Conservation (phyloP, 2,888 invertebrate genomes). For the Pyrochroa serraticornis region DNA sequence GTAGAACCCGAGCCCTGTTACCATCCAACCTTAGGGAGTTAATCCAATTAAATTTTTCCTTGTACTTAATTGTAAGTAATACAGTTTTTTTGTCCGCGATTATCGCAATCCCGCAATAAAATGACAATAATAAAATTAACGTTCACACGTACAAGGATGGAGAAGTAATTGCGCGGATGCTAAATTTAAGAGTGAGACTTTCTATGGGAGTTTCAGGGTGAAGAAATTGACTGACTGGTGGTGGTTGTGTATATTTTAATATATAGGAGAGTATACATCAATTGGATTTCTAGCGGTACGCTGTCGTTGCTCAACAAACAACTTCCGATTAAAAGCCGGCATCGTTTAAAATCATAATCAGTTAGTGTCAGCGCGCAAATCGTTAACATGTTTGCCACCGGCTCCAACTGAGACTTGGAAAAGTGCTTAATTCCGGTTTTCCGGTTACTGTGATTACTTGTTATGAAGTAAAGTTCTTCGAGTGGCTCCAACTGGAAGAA, state of each 20-base stretch:
- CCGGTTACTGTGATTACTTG: too few relatives aligned
- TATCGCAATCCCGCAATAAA: too few relatives aligned
- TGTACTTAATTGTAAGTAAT: too few relatives aligned
- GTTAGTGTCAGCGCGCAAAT: conserved; percentile 29
- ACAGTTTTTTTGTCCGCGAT: too few relatives aligned
- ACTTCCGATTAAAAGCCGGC: conserved; percentile 39
- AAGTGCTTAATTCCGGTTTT: too few relatives aligned
- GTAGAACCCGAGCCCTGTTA: conserved; percentile 16
- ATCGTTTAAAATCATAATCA: conserved; percentile 33
- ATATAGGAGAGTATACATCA: conserved; percentile 3
- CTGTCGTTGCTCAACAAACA: conserved; percentile 32
- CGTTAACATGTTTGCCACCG: conserved; percentile 8
- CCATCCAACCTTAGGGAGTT: neutral
- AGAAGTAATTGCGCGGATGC: too few relatives aligned
- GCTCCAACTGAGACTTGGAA: neutral
- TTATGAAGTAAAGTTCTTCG: too few relatives aligned
- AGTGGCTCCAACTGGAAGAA: too few relatives aligned
- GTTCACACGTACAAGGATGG: too few relatives aligned
- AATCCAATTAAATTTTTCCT: too few relatives aligned
- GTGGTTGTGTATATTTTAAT: conserved; percentile 7
- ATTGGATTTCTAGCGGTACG: conserved; percentile 19
- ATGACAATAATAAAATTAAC: too few relatives aligned
- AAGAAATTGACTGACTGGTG: neutral
- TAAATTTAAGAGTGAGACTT: neutral
- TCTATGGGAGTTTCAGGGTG: conserved; percentile 3